phyloP scores from a whole-genome alignment of 1,140 invertebrate species.

The Zophobas atratus region DNA sequence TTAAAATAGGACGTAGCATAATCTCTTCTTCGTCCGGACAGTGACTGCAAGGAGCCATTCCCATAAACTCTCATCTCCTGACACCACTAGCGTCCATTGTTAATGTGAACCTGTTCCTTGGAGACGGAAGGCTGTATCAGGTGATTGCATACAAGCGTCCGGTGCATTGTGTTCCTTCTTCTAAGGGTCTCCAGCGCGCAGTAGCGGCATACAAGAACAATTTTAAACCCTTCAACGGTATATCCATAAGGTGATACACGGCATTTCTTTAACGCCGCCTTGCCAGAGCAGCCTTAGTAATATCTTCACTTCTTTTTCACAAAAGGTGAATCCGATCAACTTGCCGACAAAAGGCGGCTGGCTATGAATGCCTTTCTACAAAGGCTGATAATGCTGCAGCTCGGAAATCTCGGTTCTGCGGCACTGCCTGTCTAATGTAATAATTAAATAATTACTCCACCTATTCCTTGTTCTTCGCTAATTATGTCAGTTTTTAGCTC shows the following conservation, averaged over 20 bases:
- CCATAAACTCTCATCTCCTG: slow-evolving; percentile 27
- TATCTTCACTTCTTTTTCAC: slow-evolving; percentile 29
- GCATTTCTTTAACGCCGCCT: slow-evolving; percentile 24
- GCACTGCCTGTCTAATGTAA: slow-evolving; percentile 44
- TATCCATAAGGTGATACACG: slow-evolving; percentile 18
- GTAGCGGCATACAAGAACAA: slow-evolving; percentile 6
- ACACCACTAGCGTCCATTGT: slow-evolving; percentile 32
- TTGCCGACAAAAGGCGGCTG: slow-evolving; percentile 33
- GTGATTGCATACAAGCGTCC: slow-evolving; percentile 42
- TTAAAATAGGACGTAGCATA: slow-evolving; percentile 3
- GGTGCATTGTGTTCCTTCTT: slow-evolving; percentile 29
- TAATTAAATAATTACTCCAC: slow-evolving; percentile 56
- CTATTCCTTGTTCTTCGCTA: slow-evolving; percentile 49
- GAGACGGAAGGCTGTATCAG: slow-evolving; percentile 32
- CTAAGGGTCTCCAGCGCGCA: slow-evolving; percentile 9
- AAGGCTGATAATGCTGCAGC: slow-evolving; percentile 38
- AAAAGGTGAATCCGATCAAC: slow-evolving; percentile 42
- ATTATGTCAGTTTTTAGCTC: slow-evolving; percentile 50
- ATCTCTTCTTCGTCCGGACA: slow-evolving; percentile 25
- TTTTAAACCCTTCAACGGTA: slow-evolving; percentile 25
- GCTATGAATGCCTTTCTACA: slow-evolving; percentile 34
- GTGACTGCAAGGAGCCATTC: slow-evolving; percentile 20
- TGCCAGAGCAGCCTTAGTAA: slow-evolving; percentile 19
- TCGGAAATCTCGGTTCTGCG: slow-evolving; percentile 29
- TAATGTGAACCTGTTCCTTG: slow-evolving; percentile 14